A percentile compares a stretch with the other conserved stretches of the same genome.
These are phyloP conservation scores for Spermophilus dauricus DNA, from an alignment of 2,113 vertebrate species.

Conservation along the genomic window DNA sequence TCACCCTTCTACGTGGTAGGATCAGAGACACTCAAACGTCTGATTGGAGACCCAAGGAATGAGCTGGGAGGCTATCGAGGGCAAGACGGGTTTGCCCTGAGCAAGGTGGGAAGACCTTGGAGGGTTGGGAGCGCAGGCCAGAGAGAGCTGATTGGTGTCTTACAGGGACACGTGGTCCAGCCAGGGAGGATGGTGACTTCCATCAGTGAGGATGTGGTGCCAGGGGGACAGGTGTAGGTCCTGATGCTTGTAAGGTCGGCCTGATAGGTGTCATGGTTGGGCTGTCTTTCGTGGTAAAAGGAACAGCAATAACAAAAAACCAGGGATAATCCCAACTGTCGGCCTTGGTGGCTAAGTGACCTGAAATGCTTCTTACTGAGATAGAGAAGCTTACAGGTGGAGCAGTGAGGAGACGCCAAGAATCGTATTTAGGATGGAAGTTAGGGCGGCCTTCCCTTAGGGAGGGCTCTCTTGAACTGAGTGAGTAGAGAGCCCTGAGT, in stretches of 20 bases:
- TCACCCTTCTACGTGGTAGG: neutral
- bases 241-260: neutral
- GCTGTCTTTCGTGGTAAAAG: neutral
- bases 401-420: neutral
- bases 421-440: neutral
- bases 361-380: neutral
- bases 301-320: neutral
- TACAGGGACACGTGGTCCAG: neutral
- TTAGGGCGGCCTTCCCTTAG: neutral
- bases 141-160: too few relatives aligned
- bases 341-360: neutral
- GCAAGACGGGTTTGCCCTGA: neutral
- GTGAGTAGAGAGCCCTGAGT: accelerated
- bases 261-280: too few relatives aligned
- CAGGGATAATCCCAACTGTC: neutral
- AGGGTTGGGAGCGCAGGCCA: neutral
- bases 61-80: accelerated
- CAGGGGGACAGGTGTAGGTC: too few relatives aligned
- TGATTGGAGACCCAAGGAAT: neutral
- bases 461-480: neutral
- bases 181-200: neutral
- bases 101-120: accelerated
- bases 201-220: neutral
- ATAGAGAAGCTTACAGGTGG: neutral
- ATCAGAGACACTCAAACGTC: neutral